These are phyloP conservation scores for Nudaria mundana DNA, from an alignment of 2,888 invertebrate genomes.

Conservation along the genomic window DNA sequence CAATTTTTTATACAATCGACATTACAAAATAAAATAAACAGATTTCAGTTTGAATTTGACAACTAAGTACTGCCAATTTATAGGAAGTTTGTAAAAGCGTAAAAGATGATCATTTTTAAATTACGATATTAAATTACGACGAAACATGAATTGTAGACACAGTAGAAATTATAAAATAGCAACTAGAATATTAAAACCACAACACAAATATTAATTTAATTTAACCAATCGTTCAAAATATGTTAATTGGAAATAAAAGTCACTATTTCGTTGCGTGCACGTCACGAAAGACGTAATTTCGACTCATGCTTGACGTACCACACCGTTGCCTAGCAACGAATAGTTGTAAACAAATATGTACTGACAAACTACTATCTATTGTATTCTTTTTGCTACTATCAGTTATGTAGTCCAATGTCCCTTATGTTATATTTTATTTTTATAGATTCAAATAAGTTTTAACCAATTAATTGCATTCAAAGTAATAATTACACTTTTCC, in stretches of 20 bases:
- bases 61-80: too few relatives aligned
- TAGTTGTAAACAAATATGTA: neutral
- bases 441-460: too few relatives aligned
- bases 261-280: conserved; percentile 2
- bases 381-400: too few relatives aligned
- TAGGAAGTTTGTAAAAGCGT: neutral
- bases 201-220: neutral
- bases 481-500: too few relatives aligned
- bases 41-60: conserved; percentile 29
- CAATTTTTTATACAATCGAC: conserved; percentile 13
- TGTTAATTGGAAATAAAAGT: conserved; percentile 1
- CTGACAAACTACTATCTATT: too few relatives aligned
- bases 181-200: neutral
- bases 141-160: too few relatives aligned
- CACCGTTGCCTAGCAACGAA: conserved; percentile 10
- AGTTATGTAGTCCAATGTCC: too few relatives aligned
- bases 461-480: too few relatives aligned
- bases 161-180: neutral
- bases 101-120: too few relatives aligned
- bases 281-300: neutral
- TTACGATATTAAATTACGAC: too few relatives aligned
- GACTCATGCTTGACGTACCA: neutral
- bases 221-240: neutral
- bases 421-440: too few relatives aligned
- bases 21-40: conserved; percentile 14